These are phyloP conservation scores for Melanotaenia boesemani DNA, from an alignment of 2,797 vertebrate genomes.

Conservation along the genomic window DNA sequence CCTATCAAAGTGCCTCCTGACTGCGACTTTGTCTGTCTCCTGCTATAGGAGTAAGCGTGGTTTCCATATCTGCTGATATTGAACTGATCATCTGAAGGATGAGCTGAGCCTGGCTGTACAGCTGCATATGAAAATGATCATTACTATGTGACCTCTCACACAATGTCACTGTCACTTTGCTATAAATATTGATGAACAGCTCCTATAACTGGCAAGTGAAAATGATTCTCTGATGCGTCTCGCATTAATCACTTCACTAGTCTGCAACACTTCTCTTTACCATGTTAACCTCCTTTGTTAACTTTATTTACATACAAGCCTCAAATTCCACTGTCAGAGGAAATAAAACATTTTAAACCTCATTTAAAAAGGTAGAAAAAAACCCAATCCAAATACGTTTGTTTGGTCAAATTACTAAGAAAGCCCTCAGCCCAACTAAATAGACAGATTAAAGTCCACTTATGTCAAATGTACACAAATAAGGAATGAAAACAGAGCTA, in stretches of 20 bases:
- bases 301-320: neutral
- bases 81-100: neutral
- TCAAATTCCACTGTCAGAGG: neutral
- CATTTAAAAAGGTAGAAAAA: neutral
- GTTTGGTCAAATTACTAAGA: neutral
- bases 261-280: neutral
- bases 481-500: neutral
- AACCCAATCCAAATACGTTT: no score
- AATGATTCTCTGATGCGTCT: neutral
- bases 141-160: neutral
- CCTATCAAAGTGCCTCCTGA: no score
- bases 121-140: neutral
- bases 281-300: neutral
- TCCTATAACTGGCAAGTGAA: neutral
- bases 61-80: neutral
- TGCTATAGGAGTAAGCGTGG: no score
- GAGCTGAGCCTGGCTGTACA: neutral
- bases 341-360: neutral
- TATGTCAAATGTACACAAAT: neutral
- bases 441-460: neutral
- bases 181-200: conserved; percentile 2
- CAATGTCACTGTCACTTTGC: conserved; percentile 1
- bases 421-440: neutral
- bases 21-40: no score
- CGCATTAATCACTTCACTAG: neutral